Percentiles rank a stretch among this genome's conserved stretches.
phyloP scores from a whole-genome alignment of 2,113 vertebrate species.

The Lethenteron camtschaticum region DNA sequence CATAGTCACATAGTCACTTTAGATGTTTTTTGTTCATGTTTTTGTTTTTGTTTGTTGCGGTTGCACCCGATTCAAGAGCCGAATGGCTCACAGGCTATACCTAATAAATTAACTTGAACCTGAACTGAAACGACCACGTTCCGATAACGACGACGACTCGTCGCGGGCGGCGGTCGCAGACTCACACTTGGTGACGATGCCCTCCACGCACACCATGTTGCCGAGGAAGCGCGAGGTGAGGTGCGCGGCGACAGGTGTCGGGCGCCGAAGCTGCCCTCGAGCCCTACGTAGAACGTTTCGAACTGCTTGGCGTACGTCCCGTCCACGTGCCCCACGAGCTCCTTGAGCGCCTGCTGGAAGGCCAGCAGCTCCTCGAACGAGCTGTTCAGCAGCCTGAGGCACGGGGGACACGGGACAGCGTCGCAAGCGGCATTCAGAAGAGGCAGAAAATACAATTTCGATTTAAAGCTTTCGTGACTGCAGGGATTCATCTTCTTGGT shows the following conservation, averaged over 20 bases:
- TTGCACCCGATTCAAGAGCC: too few species aligned
- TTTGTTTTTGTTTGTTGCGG: too few species aligned
- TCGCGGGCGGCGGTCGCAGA: neutral
- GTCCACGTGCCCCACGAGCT: constrained; percentile 60
- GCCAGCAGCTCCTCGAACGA: constrained; percentile 67
- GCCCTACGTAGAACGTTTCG: constrained; percentile 70
- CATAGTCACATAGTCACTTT: too few species aligned
- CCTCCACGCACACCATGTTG: constrained; percentile 75
- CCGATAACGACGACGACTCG: too few species aligned
- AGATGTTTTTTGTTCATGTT: too few species aligned
- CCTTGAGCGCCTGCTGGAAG: constrained; percentile 72
- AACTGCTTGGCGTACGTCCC: constrained; percentile 81
- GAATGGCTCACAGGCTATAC: too few species aligned
- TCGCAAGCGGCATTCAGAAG: neutral
- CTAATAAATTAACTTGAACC: too few species aligned
- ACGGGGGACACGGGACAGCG: neutral
- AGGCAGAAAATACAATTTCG: neutral
- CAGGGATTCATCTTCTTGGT: too few species aligned
- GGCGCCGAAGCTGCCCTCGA: constrained; percentile 83
- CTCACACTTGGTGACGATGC: constrained; percentile 92
- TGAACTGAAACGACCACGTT: too few species aligned
- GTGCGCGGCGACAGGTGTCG: constrained; percentile 76
- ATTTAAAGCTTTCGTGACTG: too few species aligned
- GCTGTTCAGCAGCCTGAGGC: constrained; percentile 45
- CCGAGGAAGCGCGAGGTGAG: constrained; percentile 65